Evolutionary conservation across 2,888 invertebrate genomes (phyloP).

Genomic region (Argynnis bischoffii): DNA sequence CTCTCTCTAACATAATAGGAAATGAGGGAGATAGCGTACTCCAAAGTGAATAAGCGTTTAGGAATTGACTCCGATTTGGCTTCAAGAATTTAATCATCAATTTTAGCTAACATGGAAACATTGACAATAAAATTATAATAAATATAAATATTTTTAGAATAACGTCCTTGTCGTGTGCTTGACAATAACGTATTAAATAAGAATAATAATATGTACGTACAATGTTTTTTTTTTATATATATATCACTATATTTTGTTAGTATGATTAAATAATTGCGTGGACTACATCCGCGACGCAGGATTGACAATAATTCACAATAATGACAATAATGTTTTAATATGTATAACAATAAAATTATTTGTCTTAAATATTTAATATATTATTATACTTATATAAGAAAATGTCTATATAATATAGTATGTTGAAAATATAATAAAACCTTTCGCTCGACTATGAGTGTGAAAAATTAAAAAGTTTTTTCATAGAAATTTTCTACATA

Average conservation of each 20-base stretch:
- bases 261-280: not conserved
- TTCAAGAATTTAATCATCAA: slow-evolving; percentile 20
- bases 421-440: not conserved
- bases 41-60: not conserved
- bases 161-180: slow-evolving; percentile 47
- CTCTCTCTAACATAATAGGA: slow-evolving; percentile 7
- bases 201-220: slow-evolving; percentile 18
- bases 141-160: slow-evolving; percentile 34
- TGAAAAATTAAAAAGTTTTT: slow-evolving; percentile 2
- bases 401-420: slow-evolving; percentile 2
- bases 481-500: not conserved
- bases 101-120: slow-evolving; percentile 46
- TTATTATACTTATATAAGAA: not conserved
- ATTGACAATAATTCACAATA: no score
- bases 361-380: slow-evolving; percentile 1
- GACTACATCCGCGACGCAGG: not conserved
- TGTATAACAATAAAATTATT: not conserved
- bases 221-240: slow-evolving; percentile 17
- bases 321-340: slow-evolving; percentile 14
- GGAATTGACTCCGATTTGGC: slow-evolving; percentile 26
- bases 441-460: not conserved
- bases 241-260: no score
- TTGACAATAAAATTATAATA: slow-evolving; percentile 54
- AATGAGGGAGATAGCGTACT: not conserved
- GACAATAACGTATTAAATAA: slow-evolving; percentile 51